Evolutionary conservation across 2,888 invertebrate species (phyloP).

Genomic region (Drosophila anomalipes): DNA sequence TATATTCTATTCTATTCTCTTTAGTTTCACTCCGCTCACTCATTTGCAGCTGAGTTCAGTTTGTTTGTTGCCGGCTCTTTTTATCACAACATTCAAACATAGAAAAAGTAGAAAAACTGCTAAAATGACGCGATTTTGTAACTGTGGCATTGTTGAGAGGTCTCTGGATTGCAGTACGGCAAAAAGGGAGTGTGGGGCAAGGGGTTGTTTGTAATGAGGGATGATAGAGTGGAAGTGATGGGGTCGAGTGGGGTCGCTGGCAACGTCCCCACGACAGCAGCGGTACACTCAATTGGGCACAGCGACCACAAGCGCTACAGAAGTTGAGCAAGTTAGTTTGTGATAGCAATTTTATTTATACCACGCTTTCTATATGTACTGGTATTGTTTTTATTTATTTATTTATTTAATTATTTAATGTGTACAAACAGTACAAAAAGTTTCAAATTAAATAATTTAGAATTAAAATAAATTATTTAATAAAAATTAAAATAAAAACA

Average conservation of each 20-base stretch:
- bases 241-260: not conserved
- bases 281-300: constrained; percentile 51
- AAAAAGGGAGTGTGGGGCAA: not conserved
- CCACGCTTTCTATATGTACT: not conserved
- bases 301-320: constrained; percentile 38
- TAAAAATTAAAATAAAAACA: not conserved
- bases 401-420: not conserved
- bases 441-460: not conserved
- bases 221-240: constrained; percentile 15
- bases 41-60: constrained; percentile 55
- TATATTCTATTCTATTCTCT: constrained; percentile 30
- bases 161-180: not conserved
- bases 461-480: not conserved
- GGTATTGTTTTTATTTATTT: not conserved
- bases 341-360: not conserved
- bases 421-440: not conserved
- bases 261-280: constrained; percentile 17
- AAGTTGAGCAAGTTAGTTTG: constrained; percentile 13
- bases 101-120: constrained; percentile 42
- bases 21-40: constrained; percentile 47
- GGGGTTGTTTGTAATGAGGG: constrained; percentile 38
- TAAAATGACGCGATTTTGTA: constrained; percentile 60
- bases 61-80: constrained; percentile 47
- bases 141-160: constrained; percentile 47
- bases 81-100: constrained; percentile 12